These are phyloP conservation scores for Falco berigora DNA, from an alignment of 2,797 vertebrate genomes.

Conservation along the genomic window DNA sequence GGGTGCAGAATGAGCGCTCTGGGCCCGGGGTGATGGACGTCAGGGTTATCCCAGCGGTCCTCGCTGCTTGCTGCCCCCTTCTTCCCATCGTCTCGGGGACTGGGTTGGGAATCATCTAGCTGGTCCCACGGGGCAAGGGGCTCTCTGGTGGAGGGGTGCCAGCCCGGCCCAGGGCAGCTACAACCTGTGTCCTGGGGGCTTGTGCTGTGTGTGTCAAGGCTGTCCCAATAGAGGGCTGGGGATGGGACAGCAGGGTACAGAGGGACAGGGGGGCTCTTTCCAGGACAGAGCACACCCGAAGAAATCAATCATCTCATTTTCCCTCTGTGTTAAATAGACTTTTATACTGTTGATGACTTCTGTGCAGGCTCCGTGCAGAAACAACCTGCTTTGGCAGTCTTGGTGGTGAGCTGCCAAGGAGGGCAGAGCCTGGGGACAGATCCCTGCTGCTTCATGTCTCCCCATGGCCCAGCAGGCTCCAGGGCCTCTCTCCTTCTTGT, in stretches of 20 bases:
- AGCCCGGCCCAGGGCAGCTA: not conserved
- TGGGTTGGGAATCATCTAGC: no score
- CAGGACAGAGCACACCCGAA: not conserved
- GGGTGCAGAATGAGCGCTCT: accelerated
- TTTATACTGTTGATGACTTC: not conserved
- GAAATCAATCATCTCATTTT: not conserved
- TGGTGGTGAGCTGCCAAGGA: not conserved
- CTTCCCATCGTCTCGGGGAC: not conserved
- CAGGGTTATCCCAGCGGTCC: not conserved
- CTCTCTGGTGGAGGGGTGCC: not conserved
- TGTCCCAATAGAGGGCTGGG: not conserved
- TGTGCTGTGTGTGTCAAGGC: not conserved
- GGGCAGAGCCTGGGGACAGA: not conserved
- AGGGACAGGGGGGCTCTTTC: not conserved
- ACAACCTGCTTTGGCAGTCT: not conserved
- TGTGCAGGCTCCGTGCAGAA: not conserved
- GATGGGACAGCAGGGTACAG: not conserved
- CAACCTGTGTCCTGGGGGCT: accelerated
- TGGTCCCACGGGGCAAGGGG: not conserved
- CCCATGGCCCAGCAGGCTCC: not conserved
- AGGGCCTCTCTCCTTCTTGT: not conserved
- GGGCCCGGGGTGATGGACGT: not conserved
- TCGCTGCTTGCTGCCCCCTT: not conserved
- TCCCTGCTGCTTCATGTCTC: not conserved
- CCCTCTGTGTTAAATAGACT: not conserved